Conservation (phyloP, 2,888 invertebrate species). For the Nematopogon swammerdamellus region DNA sequence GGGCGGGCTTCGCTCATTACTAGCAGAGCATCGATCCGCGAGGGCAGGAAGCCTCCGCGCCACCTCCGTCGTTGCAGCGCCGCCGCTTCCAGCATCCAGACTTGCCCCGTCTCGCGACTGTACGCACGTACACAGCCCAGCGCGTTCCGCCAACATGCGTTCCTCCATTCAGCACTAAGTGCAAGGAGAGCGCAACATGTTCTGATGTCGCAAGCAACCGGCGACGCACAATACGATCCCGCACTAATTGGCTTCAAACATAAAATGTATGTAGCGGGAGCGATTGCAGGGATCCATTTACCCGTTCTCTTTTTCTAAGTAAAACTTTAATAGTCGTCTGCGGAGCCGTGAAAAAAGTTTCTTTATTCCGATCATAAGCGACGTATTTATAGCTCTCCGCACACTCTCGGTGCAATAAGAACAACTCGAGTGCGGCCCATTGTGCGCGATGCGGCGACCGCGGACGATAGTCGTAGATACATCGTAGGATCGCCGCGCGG, state of each 20-base stretch:
- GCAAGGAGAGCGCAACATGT: neutral
- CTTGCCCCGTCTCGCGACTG: too few species aligned
- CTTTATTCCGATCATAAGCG: neutral
- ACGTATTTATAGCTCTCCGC: neutral
- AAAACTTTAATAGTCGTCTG: neutral
- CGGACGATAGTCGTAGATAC: constrained; percentile 50
- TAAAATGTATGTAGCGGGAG: neutral
- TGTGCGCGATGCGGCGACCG: constrained; percentile 24
- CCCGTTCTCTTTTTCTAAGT: neutral
- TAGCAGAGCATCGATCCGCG: neutral
- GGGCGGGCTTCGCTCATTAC: neutral
- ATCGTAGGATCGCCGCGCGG: constrained; percentile 24
- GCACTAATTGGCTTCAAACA: constrained; percentile 25
- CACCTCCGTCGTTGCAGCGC: neutral
- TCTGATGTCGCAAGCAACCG: constrained; percentile 16
- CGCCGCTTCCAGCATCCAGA: neutral
- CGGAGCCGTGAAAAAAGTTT: neutral
- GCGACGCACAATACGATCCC: constrained; percentile 28
- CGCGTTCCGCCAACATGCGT: too few species aligned
- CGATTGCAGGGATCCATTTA: neutral
- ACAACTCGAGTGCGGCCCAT: constrained; percentile 53
- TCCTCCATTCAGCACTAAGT: too few species aligned
- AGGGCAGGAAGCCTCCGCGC: neutral
- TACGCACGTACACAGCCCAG: too few species aligned
- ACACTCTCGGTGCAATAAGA: constrained; percentile 32